Percentiles rank a stretch among this genome's conserved stretches.
Conservation (phyloP, 2,888 invertebrate species). For the Mechanitis mazaeus region DNA sequence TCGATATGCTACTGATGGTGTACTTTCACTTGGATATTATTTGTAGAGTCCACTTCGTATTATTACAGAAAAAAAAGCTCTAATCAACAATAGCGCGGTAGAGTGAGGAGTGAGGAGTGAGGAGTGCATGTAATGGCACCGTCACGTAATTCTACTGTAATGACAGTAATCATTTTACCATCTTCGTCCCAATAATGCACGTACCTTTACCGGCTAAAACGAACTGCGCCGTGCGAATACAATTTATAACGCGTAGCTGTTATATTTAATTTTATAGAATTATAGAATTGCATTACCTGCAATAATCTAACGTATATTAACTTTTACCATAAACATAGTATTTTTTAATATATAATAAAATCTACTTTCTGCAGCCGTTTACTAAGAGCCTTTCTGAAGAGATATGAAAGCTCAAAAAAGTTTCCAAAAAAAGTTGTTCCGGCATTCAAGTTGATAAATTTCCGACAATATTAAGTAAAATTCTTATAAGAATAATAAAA, state of each 20-base stretch:
- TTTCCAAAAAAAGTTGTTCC: no score
- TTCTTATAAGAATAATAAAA: no score
- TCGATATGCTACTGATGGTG: no score
- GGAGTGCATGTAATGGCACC: conserved; percentile 54
- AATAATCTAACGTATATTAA: neutral
- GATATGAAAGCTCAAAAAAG: no score
- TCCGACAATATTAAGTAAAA: no score
- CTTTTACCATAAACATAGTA: no score
- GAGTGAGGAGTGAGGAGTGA: conserved; percentile 57
- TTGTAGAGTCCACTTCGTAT: conserved; percentile 31
- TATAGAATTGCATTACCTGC: conserved; percentile 15
- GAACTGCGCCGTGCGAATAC: conserved; percentile 50
- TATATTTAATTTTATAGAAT: conserved; percentile 37
- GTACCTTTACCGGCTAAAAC: conserved; percentile 43
- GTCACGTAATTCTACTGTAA: conserved; percentile 61
- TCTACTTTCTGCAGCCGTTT: no score
- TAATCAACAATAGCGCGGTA: conserved; percentile 45
- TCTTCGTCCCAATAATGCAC: conserved; percentile 62
- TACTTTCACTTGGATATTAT: no score
- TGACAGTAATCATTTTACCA: conserved; percentile 73
- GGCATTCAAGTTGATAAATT: no score
- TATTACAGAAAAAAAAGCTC: conserved; percentile 34
- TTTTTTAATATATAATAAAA: no score
- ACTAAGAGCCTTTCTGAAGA: no score
- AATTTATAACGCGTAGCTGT: conserved; percentile 41